phyloP scores from a whole-genome alignment of 2,888 invertebrate species.

The Melieria crassipennis region DNA sequence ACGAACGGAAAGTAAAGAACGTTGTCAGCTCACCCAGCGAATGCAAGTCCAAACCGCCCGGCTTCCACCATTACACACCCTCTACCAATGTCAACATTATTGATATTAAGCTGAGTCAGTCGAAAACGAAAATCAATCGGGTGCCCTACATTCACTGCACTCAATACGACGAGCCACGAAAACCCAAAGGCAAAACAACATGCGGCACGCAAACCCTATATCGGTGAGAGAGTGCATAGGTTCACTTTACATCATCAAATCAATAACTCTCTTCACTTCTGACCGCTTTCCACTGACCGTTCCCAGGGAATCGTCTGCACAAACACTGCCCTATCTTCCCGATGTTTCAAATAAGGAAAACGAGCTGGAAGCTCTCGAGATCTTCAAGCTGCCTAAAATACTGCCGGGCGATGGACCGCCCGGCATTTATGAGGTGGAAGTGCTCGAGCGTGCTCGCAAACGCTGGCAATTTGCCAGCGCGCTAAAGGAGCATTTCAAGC shows the following conservation, averaged over 20 bases:
- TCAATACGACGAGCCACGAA: conserved; percentile 25
- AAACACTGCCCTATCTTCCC: conserved; percentile 61
- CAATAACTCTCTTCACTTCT: neutral
- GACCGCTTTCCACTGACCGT: conserved; percentile 2
- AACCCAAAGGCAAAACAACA: conserved; percentile 43
- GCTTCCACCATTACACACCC: conserved; percentile 42
- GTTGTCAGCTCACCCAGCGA: conserved; percentile 47
- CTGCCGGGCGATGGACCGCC: conserved; percentile 56
- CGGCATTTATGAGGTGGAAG: conserved; percentile 65
- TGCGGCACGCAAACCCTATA: conserved; percentile 61
- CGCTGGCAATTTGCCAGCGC: conserved; percentile 73
- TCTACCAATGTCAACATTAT: conserved; percentile 46
- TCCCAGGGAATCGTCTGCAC: conserved; percentile 63
- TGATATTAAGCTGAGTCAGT: conserved; percentile 51
- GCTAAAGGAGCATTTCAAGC: conserved; percentile 68
- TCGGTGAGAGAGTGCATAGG: conserved; percentile 47
- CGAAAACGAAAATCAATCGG: conserved; percentile 33
- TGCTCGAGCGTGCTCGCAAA: conserved; percentile 76
- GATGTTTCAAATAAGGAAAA: conserved; percentile 48
- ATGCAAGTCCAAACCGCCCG: conserved; percentile 40
- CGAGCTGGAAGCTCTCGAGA: conserved; percentile 52
- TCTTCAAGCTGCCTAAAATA: conserved; percentile 56
- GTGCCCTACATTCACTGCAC: conserved; percentile 45
- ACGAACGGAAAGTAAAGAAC: conserved; percentile 27
- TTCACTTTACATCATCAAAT: too few species aligned